These are phyloP conservation scores for Drosophila dunni DNA, from an alignment of 1,140 invertebrate genomes.

Conservation along the genomic window DNA sequence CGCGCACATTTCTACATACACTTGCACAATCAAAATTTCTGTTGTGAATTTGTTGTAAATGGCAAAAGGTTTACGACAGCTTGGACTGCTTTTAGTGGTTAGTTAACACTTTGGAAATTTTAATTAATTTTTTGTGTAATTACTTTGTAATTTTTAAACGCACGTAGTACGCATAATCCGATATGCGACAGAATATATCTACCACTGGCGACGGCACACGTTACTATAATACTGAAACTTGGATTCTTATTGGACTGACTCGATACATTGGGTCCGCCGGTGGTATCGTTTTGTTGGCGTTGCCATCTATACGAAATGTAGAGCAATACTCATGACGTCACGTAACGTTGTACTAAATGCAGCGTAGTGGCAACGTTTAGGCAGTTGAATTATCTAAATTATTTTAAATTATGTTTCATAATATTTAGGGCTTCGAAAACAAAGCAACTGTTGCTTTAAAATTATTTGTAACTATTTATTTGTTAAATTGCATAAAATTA, in stretches of 20 bases:
- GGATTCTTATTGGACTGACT: slow-evolving; percentile 52
- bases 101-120: slow-evolving; percentile 23
- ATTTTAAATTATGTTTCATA: not conserved
- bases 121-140: slow-evolving; percentile 35
- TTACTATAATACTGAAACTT: slow-evolving; percentile 59
- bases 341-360: not conserved
- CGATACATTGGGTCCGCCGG: slow-evolving; percentile 44
- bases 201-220: slow-evolving; percentile 59
- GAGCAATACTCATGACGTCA: slow-evolving; percentile 15
- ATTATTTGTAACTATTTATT: not conserved
- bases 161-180: slow-evolving; percentile 63
- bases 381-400: not conserved
- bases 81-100: slow-evolving; percentile 14
- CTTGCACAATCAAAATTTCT: slow-evolving; percentile 66
- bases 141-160: slow-evolving; percentile 59
- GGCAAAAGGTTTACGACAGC: slow-evolving; percentile 19
- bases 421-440: not conserved
- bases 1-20: slow-evolving; percentile 78
- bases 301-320: slow-evolving; percentile 13
- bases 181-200: slow-evolving; percentile 48
- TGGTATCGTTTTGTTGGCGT: slow-evolving; percentile 20
- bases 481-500: slow-evolving; percentile 6
- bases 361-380: slow-evolving; percentile 13
- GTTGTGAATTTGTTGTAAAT: slow-evolving; percentile 34
- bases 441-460: slow-evolving; percentile 15